These are phyloP conservation scores for Riparia riparia DNA, from an alignment of 2,113 vertebrate genomes.

Conservation along the genomic window DNA sequence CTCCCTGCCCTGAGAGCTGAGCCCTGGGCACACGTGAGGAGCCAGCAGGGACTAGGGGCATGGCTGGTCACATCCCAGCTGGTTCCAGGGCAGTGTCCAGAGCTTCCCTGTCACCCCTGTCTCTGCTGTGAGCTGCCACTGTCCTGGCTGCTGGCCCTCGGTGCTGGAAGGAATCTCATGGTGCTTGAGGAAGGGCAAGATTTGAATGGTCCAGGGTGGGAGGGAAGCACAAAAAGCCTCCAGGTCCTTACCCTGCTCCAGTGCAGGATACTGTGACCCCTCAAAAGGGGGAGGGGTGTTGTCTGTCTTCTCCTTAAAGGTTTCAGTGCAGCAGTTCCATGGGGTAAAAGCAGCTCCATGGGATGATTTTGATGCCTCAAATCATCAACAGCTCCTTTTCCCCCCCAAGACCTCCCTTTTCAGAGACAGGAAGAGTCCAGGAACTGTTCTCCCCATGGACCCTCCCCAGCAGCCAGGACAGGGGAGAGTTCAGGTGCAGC, in stretches of 20 bases:
- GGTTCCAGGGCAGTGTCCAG: neutral
- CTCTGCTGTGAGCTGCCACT: neutral
- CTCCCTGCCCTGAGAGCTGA: neutral
- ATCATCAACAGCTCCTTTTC: neutral
- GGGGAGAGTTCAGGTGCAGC: neutral
- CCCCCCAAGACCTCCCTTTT: neutral
- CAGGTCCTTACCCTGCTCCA: neutral
- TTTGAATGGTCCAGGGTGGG: neutral
- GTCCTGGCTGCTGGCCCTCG: neutral
- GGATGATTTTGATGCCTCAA: too few relatives aligned
- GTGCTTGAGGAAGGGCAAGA: neutral
- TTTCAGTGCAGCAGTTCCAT: neutral
- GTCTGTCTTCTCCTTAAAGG: neutral
- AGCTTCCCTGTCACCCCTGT: neutral
- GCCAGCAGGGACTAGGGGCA: neutral
- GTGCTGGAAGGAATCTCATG: neutral
- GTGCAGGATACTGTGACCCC: neutral
- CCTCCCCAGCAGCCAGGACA: neutral
- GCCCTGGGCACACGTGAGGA: accelerated
- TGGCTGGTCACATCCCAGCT: neutral
- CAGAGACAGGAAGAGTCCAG: neutral
- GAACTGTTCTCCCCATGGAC: neutral
- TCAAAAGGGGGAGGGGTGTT: neutral
- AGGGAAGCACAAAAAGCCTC: neutral
- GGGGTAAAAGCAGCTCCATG: neutral